Evolutionary conservation across 2,888 invertebrate genomes (phyloP), one percentile per base, ranked within the genome.

Genomic region (Idaea straminata): DNA sequence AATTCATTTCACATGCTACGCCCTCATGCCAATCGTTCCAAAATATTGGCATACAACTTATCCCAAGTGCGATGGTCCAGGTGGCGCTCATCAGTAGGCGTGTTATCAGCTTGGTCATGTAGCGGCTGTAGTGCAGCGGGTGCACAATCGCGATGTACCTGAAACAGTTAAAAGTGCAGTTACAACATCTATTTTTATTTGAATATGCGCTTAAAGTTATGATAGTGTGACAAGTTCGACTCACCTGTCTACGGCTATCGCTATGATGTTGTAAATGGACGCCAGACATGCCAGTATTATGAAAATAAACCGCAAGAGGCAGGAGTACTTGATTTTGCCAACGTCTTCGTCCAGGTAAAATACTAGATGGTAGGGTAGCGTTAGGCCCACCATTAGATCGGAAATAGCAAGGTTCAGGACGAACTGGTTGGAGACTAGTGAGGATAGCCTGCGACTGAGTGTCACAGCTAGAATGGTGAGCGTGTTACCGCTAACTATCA

Each of bases 111-210:
- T 95, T 95, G n/a, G 95, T 96, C 94, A 96, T 95, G 83, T 94
- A 95, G 81, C 95, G 94, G 82, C 95, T 94, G 87, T 97, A 97
- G 86, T 96, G 95, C 72, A 97, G 91, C 10, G 97, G 96, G 85
- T 96, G 95, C 61, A 97, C 94, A 75, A 97, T 96, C 0, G 96
- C 96, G 74, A 96, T 94, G 83, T 96, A 97, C 76, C 95, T 93
- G 87, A 4, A 86, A 86, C 34, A 34, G 16, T 47, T 47, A 47
- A 5, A 47, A 0, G 47, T 47, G 4, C 5, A 10, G 47, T 6
- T 36, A 5, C 36, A 7, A 47, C 3, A 7, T 47, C 5, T 47
- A 47, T 10, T 47, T 47, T 1, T 10, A 47, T 47, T 47, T 7
- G 47, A 13, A 47, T 7, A 13, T 47, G 7, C 2, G 36, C 13